Evolutionary conservation across 2,113 vertebrate genomes (phyloP), one percentile per base, ranked within the genome.

Genomic region (Vidua macroura): DNA sequence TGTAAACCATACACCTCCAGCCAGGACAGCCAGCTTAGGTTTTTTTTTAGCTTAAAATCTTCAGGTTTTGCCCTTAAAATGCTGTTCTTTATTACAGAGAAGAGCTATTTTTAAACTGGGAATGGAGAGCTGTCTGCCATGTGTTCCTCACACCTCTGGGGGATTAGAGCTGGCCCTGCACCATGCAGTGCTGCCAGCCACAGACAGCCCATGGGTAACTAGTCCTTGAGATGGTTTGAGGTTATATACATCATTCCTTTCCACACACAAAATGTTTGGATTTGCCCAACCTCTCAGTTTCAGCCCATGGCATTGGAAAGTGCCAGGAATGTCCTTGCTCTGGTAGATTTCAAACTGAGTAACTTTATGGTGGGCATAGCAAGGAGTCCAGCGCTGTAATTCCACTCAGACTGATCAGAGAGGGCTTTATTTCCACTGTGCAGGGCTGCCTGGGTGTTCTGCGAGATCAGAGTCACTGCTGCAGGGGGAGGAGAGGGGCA

Each of bases 1-100:
- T 92, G 90, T 87, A 94, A 94, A 91, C 84, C 95, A 69, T 90
- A 80, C n/a, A 76, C 72, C 89, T 96, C 44, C 48, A 83, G 35
- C 69, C 21, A 67, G 74, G 30, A 79, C 33, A 51, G 53, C n/a
- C 70, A 80, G 24, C 30, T 82, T 70, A 23, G 31, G 4, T 0
- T 10, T 55, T 10, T 55, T n/a, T 78, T 83, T 51, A 70, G 35
- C 33, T 86, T 58, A 33, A 93, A 92, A 83, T 46, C 48, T 78
- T 44, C 43, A 24, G 39, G 4, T 83, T 94, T 92, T 83, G 39
- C 59, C 46, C 14, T 93, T 77, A 87, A 86, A 83, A 56, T 82
- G 23, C 52, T 77, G n/a, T 23, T 85, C 21, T 31, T 74, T 77
- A 27, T 93, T 84, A 37, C 22, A 63, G 55, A 73, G 46, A 31